phyloP scores from a whole-genome alignment of 2,888 invertebrate species.

The Onthophagus sagittarius region DNA sequence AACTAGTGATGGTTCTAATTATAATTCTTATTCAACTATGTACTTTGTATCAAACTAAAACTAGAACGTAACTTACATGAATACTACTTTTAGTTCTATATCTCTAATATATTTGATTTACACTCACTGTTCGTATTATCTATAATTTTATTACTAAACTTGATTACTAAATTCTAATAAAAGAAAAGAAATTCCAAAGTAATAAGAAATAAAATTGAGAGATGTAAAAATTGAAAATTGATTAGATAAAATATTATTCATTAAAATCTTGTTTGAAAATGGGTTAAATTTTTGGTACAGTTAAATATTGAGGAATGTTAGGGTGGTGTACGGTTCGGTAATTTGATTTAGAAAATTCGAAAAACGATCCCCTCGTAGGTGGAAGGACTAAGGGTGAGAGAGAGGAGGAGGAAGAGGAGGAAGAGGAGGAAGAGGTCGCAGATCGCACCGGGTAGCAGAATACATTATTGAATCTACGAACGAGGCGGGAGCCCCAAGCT shows the following conservation, averaged over 20 bases:
- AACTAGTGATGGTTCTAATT: too few relatives aligned
- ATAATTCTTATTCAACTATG: too few relatives aligned
- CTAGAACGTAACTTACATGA: too few relatives aligned
- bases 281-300: not conserved
- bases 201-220: too few relatives aligned
- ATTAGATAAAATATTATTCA: not conserved
- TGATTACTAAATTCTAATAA: too few relatives aligned
- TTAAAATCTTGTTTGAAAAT: not conserved
- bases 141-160: too few relatives aligned
- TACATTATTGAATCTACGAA: slow-evolving; percentile 29
- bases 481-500: not conserved
- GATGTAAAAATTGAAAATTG: not conserved
- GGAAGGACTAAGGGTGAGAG: not conserved
- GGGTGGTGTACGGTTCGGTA: slow-evolving; percentile 12
- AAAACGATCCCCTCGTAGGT: slow-evolving; percentile 25
- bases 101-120: too few relatives aligned
- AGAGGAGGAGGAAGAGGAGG: slow-evolving; percentile 1
- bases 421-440: slow-evolving; percentile 4
- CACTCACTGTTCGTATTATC: too few relatives aligned
- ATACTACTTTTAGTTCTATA: too few relatives aligned
- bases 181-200: too few relatives aligned
- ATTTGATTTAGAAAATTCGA: slow-evolving; percentile 29
- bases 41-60: too few relatives aligned
- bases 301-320: slow-evolving; percentile 1
- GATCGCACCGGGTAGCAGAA: slow-evolving; percentile 23